Evolutionary conservation across 2,797 vertebrate species (phyloP), one percentile per base, ranked within the genome.

Genomic region (Vireo griseus): DNA sequence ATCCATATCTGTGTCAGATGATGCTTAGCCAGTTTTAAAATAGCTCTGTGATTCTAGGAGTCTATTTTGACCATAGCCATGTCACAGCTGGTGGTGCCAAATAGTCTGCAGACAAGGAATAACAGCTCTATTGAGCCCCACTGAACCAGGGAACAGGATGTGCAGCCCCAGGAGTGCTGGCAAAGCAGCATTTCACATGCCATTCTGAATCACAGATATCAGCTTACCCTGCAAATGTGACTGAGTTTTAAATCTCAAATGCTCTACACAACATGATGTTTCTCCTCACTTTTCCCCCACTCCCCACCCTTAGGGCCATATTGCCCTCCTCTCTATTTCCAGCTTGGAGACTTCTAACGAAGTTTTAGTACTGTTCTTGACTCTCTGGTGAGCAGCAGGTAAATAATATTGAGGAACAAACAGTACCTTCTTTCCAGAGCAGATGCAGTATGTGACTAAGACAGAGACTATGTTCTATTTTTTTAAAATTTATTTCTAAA

Each of bases 131-230:
- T 21, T 13, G 9, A 88, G 71, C 26, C 71, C 40, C 22, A 13
- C 26, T n/a, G 72, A 86, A 76, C 8, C 47, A 77, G 68, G 35
- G 65, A 76, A 51, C 63, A 62, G 69, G 73, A 73, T n/a, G 33
- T 2, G 2, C 59, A 44, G 35, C 88, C 54, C 76, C 62, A 51
- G 86, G 76, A 75, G 51, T 14, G 47, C 76, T 78, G 62, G 54
- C 72, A 77, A 81, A 35, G 47, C 62, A 72, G n/a, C 48, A 18
- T 67, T 80, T 71, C 90, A 67, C 57, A 12, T 28, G 31, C 15
- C 39, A 12, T 59, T 90, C 75, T 83, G 68, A 94, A 83, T 69
- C 69, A 66, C 65, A 58, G 50, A 4, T 35, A 94, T 45, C 28
- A 12, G 37, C 37, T 93, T 86, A 59, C 69, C 54, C 73, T 35